Base-by-base conservation (phyloP, 1,140 invertebrate species). In the Sitobion miscanthi region DNA sequence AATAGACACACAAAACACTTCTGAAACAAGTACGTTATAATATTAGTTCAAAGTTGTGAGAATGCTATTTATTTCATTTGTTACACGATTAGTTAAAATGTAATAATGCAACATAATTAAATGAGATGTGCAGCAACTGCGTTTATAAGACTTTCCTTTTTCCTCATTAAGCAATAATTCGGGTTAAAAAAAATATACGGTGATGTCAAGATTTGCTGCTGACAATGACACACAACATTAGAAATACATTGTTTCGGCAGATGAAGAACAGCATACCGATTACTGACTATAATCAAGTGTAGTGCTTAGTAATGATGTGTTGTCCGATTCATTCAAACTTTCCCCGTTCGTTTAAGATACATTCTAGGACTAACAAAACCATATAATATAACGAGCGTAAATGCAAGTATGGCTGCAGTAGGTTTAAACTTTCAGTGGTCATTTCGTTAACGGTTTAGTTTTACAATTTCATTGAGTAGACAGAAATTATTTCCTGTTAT, bases 251-350 rank as follows among this genome's bases (percentile, higher is more conserved):
- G 90, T 91, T 91, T 77, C 42, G 45, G 47, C 45, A 35, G n/a
- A 91, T 35, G 57, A 91, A 69, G 90, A 82, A 69, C 62, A 47
- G 42, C 90, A 45, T 77, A 91, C 57, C 30, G 69, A 47, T 25
- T 77, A 91, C 57, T 20, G 45, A 35, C 25, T 77, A 25, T 47
- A 91, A 91, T 91, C 90, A 77, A 77, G 30, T 77, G 90, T 77
- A 47, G 38, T 77, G 62, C 90, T 91, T 91, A 82, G 62, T 91
- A 91, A 91, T 49, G 30, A 91, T 77, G 45, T 77, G 30, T 82
- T 77, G 45, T 91, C 77, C 54, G 62, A 91, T 91, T 91, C 90
- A 77, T 91, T 77, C 45, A 30, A 91, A 77, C 90, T 91, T 91
- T 91, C 90, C 88, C 90, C 38, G 8, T 77, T 91, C 25, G 17